Percentiles rank a stretch among this genome's conserved stretches.
Evolutionary conservation across 2,888 invertebrate genomes (phyloP).

Genomic region (Phyllotreta cruciferae): DNA sequence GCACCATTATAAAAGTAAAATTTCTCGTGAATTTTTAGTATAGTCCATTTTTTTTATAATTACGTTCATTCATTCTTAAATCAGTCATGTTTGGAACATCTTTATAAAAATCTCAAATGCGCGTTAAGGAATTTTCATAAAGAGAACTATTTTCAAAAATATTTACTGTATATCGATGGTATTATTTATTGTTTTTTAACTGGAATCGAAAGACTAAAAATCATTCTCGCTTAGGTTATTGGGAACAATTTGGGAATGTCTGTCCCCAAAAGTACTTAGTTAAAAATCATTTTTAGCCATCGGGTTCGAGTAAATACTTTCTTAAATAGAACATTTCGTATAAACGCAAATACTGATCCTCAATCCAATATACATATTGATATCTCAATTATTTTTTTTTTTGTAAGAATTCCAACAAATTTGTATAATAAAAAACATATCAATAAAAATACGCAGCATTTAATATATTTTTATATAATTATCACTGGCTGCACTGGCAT

Average conservation of each 20-base stretch:
- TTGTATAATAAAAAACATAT: constrained; percentile 10
- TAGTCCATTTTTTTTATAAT: constrained; percentile 49
- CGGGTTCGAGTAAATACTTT: constrained; percentile 25
- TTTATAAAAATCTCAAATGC: constrained; percentile 48
- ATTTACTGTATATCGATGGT: constrained; percentile 45
- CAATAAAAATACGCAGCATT: constrained; percentile 15
- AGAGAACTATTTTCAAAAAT: constrained; percentile 41
- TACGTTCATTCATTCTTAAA: constrained; percentile 50
- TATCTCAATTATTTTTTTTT: constrained; percentile 7
- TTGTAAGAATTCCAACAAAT: constrained; percentile 7
- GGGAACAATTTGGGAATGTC: constrained; percentile 49
- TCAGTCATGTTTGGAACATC: constrained; percentile 49
- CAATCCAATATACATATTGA: constrained; percentile 6
- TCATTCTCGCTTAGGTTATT: constrained; percentile 30
- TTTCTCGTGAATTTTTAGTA: constrained; percentile 52
- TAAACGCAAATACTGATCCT: constrained; percentile 8
- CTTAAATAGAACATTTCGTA: constrained; percentile 20
- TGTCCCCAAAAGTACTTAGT: constrained; percentile 40
- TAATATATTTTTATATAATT: constrained; percentile 14
- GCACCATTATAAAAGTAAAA: constrained; percentile 57
- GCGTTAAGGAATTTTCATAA: constrained; percentile 39
- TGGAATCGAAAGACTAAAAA: constrained; percentile 40
- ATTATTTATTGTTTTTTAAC: constrained; percentile 38
- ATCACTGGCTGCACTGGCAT: constrained; percentile 23
- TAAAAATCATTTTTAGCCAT: constrained; percentile 10